Percentiles rank a stretch among this genome's conserved stretches.
phyloP scores from a whole-genome alignment of 2,888 invertebrate species.

The Galeopsomyia nigrocyanea region DNA sequence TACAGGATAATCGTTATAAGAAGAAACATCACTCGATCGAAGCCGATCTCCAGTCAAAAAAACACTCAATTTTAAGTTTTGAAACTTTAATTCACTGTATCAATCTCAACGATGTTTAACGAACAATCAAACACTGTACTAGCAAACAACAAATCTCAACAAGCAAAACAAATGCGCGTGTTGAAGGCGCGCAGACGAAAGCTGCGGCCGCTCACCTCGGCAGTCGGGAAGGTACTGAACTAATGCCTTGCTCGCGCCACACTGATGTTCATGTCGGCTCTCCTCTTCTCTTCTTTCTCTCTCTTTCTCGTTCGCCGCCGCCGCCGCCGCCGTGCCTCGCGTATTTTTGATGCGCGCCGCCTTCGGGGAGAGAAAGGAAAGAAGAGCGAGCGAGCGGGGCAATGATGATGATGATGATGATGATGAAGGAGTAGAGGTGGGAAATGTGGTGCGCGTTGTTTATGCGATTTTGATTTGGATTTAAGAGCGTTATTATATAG shows the following conservation, averaged over 20 bases:
- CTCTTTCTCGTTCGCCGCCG: background rate
- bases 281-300: no score
- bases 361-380: no score
- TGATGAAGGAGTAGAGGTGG: background rate
- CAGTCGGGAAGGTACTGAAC: slow-evolving; percentile 41
- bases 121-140: no score
- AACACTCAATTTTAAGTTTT: no score
- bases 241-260: background rate
- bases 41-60: no score
- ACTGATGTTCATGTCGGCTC: no score
- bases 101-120: no score
- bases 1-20: no score
- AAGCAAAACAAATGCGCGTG: background rate
- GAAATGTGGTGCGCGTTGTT: slow-evolving; percentile 17
- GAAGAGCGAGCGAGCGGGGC: slow-evolving; percentile 10
- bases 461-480: slow-evolving; percentile 40
- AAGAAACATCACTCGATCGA: no score
- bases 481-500: slow-evolving; percentile 12
- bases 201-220: slow-evolving; percentile 47
- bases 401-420: background rate
- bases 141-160: background rate
- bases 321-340: background rate
- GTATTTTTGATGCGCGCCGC: background rate
- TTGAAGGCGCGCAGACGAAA: background rate
- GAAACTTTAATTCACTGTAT: no score